Base-by-base conservation (phyloP, 2,888 invertebrate species). In the Aphidius colemani region DNA sequence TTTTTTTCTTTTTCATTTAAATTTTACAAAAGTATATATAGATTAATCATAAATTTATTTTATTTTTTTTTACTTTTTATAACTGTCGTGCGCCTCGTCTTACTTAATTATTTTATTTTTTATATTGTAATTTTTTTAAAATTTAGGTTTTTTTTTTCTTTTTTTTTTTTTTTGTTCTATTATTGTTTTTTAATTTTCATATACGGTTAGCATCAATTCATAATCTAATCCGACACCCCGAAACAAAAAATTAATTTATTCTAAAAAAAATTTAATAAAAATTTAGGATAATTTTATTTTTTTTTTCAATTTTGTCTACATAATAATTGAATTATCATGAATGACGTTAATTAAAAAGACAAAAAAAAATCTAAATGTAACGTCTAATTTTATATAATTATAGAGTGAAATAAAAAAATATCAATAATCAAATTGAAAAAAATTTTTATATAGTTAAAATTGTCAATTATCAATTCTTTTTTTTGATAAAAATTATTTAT, bases 201-300 rank as follows among this genome's bases (percentile, higher is more conserved):
- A 55, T 59, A 61, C 67, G 67, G 61, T 67, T 61, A 66, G 61
- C 65, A 44, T 66, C 56, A 56, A 55, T 53, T 51, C 44, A 40
- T 67, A 61, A 65, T 53, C 64, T 58, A 66, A 67, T 66, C 69
- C 67, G 64, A 66, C 68, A 68, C 66, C 67, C 57, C 66, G 66
- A 66, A 66, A 65, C 61, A 66, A 66, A 49, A 60, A 59, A 65
- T 60, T 30, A 43, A 30, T 30, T 30, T 30, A 30, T 30, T 30
- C 30, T 30, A 30, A 30, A 30, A 30, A 30, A 30, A 30, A 30
- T 30, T 30, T 30, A 30, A 30, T 30, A 30, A 30, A 13, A 30
- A 30, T 30, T 30, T 30, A 30, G 30, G 3, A 4, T 30, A 4
- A 0, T 30, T 30, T 18, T 18, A 3, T 18, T 30, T 30, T 30